A percentile compares a stretch with the other conserved stretches of the same genome.
phyloP scores from a whole-genome alignment of 1,140 invertebrate genomes.

The Vanessa tameamea region DNA sequence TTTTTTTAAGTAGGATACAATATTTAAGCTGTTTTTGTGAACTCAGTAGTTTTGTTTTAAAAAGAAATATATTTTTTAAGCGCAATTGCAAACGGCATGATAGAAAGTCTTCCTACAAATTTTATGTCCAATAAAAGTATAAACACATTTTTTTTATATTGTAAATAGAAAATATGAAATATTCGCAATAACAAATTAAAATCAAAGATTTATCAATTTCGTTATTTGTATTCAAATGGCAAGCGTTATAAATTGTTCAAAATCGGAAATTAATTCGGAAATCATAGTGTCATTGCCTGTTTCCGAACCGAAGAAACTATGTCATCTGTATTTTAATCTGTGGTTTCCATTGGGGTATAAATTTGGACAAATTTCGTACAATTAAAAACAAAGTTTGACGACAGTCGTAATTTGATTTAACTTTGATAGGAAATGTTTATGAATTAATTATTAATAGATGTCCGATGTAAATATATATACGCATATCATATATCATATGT shows the following conservation, averaged over 20 bases:
- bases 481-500: not conserved
- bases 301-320: constrained; percentile 4
- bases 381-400: too few relatives aligned
- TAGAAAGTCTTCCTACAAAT: too few relatives aligned
- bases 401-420: not conserved
- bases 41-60: not conserved
- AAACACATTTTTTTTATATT: too few relatives aligned
- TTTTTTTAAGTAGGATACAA: not conserved
- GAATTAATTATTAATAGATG: not conserved
- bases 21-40: not conserved
- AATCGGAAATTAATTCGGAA: constrained; percentile 18
- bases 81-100: too few relatives aligned
- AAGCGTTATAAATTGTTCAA: constrained; percentile 3
- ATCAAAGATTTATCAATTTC: not conserved
- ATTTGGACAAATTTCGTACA: constrained; percentile 9
- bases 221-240: constrained; percentile 1
- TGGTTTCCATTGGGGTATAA: not conserved
- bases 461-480: not conserved
- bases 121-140: too few relatives aligned
- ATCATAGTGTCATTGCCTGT: not conserved
- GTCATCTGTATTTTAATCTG: constrained; percentile 17
- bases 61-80: too few relatives aligned
- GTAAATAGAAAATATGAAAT: not conserved
- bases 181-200: not conserved
- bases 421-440: not conserved